Conservation (phyloP, 2,113 vertebrate genomes). For the Perca schrenkii region DNA sequence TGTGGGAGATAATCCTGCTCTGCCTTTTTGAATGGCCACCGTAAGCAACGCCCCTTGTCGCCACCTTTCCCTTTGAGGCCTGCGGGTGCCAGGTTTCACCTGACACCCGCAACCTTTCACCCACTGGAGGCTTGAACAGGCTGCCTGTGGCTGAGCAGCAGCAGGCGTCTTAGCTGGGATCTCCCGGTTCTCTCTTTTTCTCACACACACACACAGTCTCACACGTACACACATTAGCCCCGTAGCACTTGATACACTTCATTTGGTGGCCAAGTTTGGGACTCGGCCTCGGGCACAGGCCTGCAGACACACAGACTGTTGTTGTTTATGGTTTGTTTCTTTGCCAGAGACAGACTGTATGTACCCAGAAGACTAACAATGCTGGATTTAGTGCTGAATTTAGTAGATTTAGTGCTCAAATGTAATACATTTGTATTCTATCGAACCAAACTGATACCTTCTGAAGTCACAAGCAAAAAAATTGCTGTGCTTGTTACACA, state of each 20-base stretch:
- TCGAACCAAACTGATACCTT: not conserved
- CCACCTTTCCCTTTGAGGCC: conserved; percentile 41
- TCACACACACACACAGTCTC: not conserved
- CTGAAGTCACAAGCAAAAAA: not conserved
- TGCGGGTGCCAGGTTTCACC: conserved; percentile 52
- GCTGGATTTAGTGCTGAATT: not conserved
- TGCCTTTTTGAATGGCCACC: conserved; percentile 48
- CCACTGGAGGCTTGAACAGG: conserved; percentile 60
- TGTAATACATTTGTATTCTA: not conserved
- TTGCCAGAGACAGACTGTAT: not conserved
- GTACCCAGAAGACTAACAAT: not conserved
- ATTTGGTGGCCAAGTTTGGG: conserved; percentile 51
- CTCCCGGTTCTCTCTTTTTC: conserved; percentile 17
- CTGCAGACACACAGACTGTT: conserved; percentile 20
- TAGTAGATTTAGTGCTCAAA: too few relatives aligned
- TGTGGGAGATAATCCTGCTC: conserved; percentile 67
- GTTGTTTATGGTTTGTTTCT: conserved; percentile 8
- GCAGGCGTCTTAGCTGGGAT: conserved; percentile 55
- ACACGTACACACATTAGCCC: conserved; percentile 7
- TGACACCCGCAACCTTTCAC: conserved; percentile 76
- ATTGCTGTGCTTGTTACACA: not conserved
- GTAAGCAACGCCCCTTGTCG: conserved; percentile 34
- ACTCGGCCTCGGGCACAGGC: conserved; percentile 21
- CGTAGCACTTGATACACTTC: conserved; percentile 59
- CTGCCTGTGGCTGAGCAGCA: conserved; percentile 46